phyloP scores from a whole-genome alignment of 2,113 vertebrate genomes.

The Nycticebus coucang region DNA sequence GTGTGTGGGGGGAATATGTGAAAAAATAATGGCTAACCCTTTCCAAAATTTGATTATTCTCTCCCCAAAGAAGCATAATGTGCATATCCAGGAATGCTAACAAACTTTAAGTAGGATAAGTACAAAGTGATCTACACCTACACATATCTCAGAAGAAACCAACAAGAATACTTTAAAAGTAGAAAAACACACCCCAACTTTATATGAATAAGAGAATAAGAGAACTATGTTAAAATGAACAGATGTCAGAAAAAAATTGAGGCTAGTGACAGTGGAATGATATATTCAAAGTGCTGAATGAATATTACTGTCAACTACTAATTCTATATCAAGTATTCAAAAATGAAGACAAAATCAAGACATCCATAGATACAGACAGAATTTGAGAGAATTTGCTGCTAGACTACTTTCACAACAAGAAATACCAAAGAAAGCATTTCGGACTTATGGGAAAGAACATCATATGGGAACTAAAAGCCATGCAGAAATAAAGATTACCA shows the following conservation, averaged over 20 bases:
- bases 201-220: background rate
- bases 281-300: background rate
- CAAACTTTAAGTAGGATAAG: background rate
- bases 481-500: background rate
- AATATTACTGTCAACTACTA: background rate
- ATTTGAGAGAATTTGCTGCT: background rate
- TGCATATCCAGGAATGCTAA: background rate
- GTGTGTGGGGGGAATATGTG: rapidly evolving
- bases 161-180: background rate
- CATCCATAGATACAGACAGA: background rate
- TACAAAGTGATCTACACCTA: background rate
- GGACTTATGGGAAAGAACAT: background rate
- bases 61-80: background rate
- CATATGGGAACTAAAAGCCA: background rate
- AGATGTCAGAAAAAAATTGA: background rate
- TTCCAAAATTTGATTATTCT: background rate
- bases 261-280: background rate
- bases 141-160: background rate
- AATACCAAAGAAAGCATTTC: background rate
- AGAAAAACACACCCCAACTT: background rate
- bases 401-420: background rate
- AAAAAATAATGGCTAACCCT: background rate
- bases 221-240: background rate
- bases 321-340: background rate
- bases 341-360: slow-evolving; percentile 19